Evolutionary conservation across 2,888 invertebrate species (phyloP), one percentile per base, ranked within the genome.

Genomic region (Nematopogon swammerdamellus): DNA sequence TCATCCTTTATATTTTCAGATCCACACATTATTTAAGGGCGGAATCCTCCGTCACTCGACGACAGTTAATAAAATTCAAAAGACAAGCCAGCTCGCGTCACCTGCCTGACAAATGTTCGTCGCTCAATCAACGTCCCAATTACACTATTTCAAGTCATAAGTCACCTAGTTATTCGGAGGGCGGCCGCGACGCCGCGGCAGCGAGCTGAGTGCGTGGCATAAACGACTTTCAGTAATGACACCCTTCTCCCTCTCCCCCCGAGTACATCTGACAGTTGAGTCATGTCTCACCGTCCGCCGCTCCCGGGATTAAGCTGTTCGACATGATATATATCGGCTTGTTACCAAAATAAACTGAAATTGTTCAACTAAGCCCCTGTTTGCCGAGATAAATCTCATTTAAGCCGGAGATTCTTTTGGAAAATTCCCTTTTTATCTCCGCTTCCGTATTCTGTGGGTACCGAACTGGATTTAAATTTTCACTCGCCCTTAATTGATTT

Each of bases 401-500:
- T 65, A 68, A 70, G 68, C 64, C 63, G 58, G 57, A 57, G 61
- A 58, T 65, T 71, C 55, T 70, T 70, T 68, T 51, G 62, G 61
- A 60, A 64, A 63, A 65, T 60, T 62, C 60, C 55, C 58, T 64
- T 61, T 55, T 59, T 59, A 63, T 63, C 60, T 59, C 60, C 61
- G 62, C 70, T 62, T 63, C 60, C 59, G 56, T 36, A 8, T 55
- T 53, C 18, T 50, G 58, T 47, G 59, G 62, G 65, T 61, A 60
- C 63, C 56, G 56, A 55, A 57, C 62, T 64, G 64, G 59, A 17
- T 45, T 45, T 45, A 45, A n/a, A 19, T 36, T 36, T 36, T 36
- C 36, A 14, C 36, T 36, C 10, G 4, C 5, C n/a, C 36, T 36
- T 36, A 14, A 36, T 36, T 36, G 36, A 36, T 36, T 36, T 14